phyloP scores from a whole-genome alignment of 2,797 vertebrate genomes.

The Phataginus tricuspis region DNA sequence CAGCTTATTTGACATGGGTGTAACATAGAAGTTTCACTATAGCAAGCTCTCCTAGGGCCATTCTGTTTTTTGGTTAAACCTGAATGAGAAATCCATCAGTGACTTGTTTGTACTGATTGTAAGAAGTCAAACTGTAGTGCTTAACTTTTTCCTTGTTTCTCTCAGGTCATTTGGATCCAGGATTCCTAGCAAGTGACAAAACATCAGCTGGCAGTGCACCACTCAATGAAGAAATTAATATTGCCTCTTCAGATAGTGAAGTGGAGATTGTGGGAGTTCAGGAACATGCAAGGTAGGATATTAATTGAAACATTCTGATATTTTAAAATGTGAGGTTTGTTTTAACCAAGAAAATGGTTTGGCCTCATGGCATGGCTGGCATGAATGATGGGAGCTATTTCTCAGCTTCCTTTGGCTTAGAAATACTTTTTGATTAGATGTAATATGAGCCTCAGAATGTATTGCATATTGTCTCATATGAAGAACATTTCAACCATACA shows the following conservation, averaged over 20 bases:
- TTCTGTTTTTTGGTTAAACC: slow-evolving; percentile 13
- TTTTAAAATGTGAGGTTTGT: background rate
- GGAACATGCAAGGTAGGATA: slow-evolving; percentile 93
- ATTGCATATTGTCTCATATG: slow-evolving; percentile 9
- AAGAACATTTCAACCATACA: background rate
- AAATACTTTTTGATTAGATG: slow-evolving; percentile 36
- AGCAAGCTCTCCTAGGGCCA: background rate
- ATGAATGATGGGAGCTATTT: background rate
- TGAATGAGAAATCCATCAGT: background rate
- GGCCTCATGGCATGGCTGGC: background rate
- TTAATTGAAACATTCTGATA: background rate
- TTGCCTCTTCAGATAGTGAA: slow-evolving; percentile 96
- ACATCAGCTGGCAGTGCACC: slow-evolving; percentile 83
- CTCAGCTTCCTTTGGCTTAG: background rate
- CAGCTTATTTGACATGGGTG: background rate
- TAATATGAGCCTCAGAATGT: background rate
- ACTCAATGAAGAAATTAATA: slow-evolving; percentile 93
- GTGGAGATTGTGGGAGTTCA: slow-evolving; percentile 98
- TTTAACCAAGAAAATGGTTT: slow-evolving; percentile 41
- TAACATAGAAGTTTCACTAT: background rate
- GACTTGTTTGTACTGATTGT: slow-evolving; percentile 18
- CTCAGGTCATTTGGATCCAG: slow-evolving; percentile 91
- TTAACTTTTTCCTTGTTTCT: slow-evolving; percentile 76
- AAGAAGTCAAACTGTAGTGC: slow-evolving; percentile 53
- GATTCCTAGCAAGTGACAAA: slow-evolving; percentile 89